Evolutionary conservation across 2,113 vertebrate species (phyloP).

Genomic region (Siniperca chuatsi): DNA sequence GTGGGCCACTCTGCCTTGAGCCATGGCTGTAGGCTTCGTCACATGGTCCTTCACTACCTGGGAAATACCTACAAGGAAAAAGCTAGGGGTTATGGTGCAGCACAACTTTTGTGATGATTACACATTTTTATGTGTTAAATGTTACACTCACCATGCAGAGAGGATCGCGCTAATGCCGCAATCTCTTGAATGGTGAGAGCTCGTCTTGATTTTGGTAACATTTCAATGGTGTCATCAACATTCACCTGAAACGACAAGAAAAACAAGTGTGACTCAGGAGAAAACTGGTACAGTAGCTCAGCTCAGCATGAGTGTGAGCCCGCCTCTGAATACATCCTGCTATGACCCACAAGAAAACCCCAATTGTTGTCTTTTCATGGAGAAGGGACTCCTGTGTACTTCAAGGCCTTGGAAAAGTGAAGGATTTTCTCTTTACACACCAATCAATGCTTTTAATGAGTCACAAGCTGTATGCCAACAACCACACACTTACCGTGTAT

Average conservation of each 20-base stretch:
- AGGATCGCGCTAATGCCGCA: constrained; percentile 95
- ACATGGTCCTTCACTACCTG: constrained; percentile 99
- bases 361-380: constrained; percentile 16
- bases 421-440: constrained; percentile 30
- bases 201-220: constrained; percentile 98
- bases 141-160: constrained; percentile 89
- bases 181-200: constrained; percentile 99
- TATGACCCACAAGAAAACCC: constrained; percentile 50
- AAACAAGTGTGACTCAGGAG: not conserved
- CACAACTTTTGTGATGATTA: not conserved
- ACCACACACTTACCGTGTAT: not conserved
- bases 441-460: constrained; percentile 20
- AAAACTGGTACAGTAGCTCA: constrained; percentile 1
- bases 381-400: constrained; percentile 29
- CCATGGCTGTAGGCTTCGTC: constrained; percentile 98
- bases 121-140: not conserved
- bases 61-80: constrained; percentile 89
- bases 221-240: constrained; percentile 96
- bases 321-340: constrained; percentile 32
- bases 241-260: constrained; percentile 88
- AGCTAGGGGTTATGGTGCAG: not conserved
- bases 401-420: constrained; percentile 32
- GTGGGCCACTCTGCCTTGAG: constrained; percentile 96
- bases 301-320: constrained; percentile 28
- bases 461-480: constrained; percentile 5